Base-by-base conservation (phyloP, 2,797 vertebrate species). In the Gouania willdenowi region DNA sequence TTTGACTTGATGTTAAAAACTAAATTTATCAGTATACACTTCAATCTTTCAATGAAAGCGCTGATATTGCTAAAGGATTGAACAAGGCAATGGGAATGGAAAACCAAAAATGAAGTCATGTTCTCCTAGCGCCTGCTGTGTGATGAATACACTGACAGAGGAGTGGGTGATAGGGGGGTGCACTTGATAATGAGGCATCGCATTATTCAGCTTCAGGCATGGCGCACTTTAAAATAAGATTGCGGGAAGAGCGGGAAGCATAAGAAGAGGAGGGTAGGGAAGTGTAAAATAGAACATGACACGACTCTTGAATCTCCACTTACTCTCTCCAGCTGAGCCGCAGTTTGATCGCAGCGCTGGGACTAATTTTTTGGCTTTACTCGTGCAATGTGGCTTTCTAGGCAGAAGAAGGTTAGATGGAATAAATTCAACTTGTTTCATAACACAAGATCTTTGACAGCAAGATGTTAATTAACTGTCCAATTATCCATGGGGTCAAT, bases 351-450 rank as follows among this genome's bases (percentile, higher is more conserved):
- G 58, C 51, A 79, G 75, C 75, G 21, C 68, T 78, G 80, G 79
- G 82, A 81, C 74, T 79, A 79, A 84, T 86, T 84, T 81, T 80
- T 75, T 68, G 55, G 61, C 66, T 70, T 65, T 81, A 78, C 77
- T 59, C 57, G 67, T 63, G 73, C 57, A 61, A 66, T 47, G 59
- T 55, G 63, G 47, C 63, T 82, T 71, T 63, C 75, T 77, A 71
- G 79, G 77, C 60, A 60, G 78, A 75, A 67, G 62, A 57, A 75
- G 67, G 79, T 81, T 77, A 69, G 63, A 69, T 48, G 61, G 68
- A 73, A 70, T 70, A 77, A 71, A 58, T 70, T 66, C 30, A 71
- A 66, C 63, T 75, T 56, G 74, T 81, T 80, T 75, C 74, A n/a
- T n/a, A n/a, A n/a, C n/a, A n/a, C n/a, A n/a, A n/a, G n/a, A n/a